Conservation (phyloP, 1,140 invertebrate species). For the Meloidogyne floridensis region DNA sequence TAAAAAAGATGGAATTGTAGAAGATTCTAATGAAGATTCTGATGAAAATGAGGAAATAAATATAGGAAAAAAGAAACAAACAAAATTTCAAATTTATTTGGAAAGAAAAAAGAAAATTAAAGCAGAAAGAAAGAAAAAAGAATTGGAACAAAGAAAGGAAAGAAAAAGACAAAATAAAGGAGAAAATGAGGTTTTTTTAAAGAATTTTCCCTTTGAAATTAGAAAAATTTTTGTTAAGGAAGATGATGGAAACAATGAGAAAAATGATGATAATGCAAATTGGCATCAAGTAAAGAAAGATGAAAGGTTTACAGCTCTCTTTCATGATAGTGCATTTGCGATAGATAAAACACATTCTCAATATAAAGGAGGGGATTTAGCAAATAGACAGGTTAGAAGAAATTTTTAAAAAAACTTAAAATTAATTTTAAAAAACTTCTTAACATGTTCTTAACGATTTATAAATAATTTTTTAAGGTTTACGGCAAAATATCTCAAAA, state of each 20-base stretch:
- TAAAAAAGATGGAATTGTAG: slow-evolving; percentile 4
- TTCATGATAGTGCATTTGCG: slow-evolving; percentile 59
- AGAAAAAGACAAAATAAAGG: neutral
- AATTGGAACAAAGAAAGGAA: neutral
- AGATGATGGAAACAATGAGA: neutral
- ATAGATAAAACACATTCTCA: slow-evolving; percentile 73
- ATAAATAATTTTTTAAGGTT: neutral
- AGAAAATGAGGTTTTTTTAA: neutral
- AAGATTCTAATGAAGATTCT: neutral
- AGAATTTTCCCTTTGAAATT: neutral
- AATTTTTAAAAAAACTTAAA: too few relatives aligned
- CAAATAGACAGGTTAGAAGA: slow-evolving; percentile 45
- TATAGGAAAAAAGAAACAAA: neutral
- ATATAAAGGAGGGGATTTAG: slow-evolving; percentile 46
- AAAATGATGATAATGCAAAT: neutral
- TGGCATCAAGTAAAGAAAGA: slow-evolving; percentile 75
- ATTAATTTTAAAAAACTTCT: too few relatives aligned
- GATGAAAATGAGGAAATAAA: neutral
- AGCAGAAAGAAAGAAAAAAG: slow-evolving; percentile 4
- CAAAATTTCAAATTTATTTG: neutral
- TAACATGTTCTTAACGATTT: neutral
- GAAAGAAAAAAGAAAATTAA: slow-evolving; percentile 1
- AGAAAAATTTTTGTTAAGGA: neutral
- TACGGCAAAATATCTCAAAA: neutral
- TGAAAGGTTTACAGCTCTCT: slow-evolving; percentile 69